Base-by-base conservation (phyloP, 2,113 vertebrate species). In the Ochotona princeps region DNA sequence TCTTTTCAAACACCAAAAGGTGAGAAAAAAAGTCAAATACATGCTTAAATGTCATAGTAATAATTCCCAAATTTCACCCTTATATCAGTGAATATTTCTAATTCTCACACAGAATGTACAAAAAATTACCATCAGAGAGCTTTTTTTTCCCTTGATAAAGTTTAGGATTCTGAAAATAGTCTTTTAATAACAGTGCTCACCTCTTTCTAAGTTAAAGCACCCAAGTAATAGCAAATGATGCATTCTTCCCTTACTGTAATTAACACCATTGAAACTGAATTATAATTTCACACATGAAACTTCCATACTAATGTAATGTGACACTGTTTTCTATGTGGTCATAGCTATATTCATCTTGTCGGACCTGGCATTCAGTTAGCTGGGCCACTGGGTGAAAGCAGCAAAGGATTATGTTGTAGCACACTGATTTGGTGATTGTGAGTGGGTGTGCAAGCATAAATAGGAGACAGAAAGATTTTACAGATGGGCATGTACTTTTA, bases 251-350 rank as follows among this genome's bases (percentile, higher is more conserved):
- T 91, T 83, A 95, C 67, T 83, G 92, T 93, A 95, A 95, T 92
- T 97, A 84, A 96, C 73, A 97, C 49, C 23, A 28, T 54, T 90
- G 84, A 95, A 96, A 74, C 72, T 95, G 86, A 94, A 93, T 93
- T 96, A 87, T 93, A 97, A 97, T 97, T 97, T 94, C 88, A 84
- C 90, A 96, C 57, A 93, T 81, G 93, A 84, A 70, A 91, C 79
- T 97, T 97, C 95, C 93, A 91, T 83, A 95, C 94, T 97, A 97
- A 97, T 92, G 88, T 89, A 96, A 98, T 95, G 92, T 96, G 97
- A 97, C 96, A 96, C 76, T 96, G 86, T 97, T 97, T 97, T 96
- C 94, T 75, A 73, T 95, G 89, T 85, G 91, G 86, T 93, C 97
- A 97, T 92, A 97, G 83, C 82, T 82, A 89, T 94, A 96, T 96